These are phyloP conservation scores for Onychostoma macrolepis DNA, from an alignment of 2,113 vertebrate species.

Conservation along the genomic window DNA sequence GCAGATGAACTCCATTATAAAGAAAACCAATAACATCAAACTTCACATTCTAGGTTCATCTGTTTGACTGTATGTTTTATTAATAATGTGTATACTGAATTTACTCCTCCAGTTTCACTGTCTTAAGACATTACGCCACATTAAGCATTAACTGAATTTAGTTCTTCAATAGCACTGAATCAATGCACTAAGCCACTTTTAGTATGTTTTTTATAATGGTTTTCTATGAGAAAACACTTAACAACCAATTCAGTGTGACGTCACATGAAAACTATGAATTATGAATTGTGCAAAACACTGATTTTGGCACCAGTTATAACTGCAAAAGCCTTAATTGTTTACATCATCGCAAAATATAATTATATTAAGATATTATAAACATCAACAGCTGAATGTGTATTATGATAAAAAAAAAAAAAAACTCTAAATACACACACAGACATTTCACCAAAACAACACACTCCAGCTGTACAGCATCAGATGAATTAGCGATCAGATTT, in stretches of 20 bases:
- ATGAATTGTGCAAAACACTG: no score
- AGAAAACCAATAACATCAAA: neutral
- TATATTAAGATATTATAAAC: neutral
- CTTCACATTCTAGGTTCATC: neutral
- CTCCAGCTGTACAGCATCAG: neutral
- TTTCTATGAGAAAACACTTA: no score
- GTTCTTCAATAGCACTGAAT: neutral
- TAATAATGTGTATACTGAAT: neutral
- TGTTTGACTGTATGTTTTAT: neutral
- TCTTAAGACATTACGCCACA: neutral
- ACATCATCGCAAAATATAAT: neutral
- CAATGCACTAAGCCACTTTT: no score
- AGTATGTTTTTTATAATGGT: no score
- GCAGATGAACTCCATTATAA: neutral
- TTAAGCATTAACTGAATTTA: neutral
- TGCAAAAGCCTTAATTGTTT: neutral
- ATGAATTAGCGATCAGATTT: neutral
- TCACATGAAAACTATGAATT: no score
- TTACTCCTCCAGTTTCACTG: neutral
- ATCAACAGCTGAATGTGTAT: neutral
- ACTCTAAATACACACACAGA: neutral
- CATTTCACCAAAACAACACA: neutral
- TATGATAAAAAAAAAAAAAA: neutral
- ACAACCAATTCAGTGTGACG: no score
- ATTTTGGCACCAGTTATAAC: no score